These are phyloP conservation scores for Pseudomyrmex dendroicus DNA, from an alignment of 1,140 invertebrate genomes.

Conservation along the genomic window DNA sequence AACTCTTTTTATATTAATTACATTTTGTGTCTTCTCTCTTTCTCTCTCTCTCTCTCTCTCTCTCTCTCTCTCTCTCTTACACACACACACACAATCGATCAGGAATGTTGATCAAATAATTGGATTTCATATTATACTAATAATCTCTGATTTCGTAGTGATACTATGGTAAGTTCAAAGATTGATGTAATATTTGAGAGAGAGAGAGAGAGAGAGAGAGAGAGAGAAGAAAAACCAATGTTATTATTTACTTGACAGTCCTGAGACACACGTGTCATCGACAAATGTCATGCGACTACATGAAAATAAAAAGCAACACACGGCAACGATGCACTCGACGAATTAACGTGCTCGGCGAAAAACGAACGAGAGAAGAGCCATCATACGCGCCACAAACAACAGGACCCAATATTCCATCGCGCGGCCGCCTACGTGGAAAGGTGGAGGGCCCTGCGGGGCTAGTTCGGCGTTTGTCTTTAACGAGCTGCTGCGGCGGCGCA, in stretches of 20 bases:
- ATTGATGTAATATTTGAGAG: too few relatives aligned
- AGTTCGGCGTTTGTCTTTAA: constrained; percentile 77
- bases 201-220: too few relatives aligned
- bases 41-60: too few relatives aligned
- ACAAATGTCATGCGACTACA: not conserved
- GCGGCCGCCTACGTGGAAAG: constrained; percentile 56
- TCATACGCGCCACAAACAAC: not conserved
- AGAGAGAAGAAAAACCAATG: too few relatives aligned
- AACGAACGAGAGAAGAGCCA: not conserved
- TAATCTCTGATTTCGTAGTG: not conserved
- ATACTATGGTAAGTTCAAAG: not conserved
- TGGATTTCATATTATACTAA: not conserved
- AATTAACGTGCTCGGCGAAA: constrained; percentile 42
- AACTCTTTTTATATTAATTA: constrained; percentile 25
- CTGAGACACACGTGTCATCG: not conserved
- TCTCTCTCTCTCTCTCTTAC: too few relatives aligned
- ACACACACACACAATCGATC: not conserved
- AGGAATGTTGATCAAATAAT: constrained; percentile 31
- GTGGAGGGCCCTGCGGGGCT: constrained; percentile 61
- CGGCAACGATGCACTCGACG: constrained; percentile 21
- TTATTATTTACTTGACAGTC: too few relatives aligned
- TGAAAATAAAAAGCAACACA: not conserved
- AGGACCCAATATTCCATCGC: constrained; percentile 46
- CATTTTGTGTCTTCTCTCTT: not conserved
- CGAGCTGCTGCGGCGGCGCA: constrained; percentile 72